Evolutionary conservation across 2,797 vertebrate genomes (phyloP).

Genomic region (Melanogrammus aeglefinus): DNA sequence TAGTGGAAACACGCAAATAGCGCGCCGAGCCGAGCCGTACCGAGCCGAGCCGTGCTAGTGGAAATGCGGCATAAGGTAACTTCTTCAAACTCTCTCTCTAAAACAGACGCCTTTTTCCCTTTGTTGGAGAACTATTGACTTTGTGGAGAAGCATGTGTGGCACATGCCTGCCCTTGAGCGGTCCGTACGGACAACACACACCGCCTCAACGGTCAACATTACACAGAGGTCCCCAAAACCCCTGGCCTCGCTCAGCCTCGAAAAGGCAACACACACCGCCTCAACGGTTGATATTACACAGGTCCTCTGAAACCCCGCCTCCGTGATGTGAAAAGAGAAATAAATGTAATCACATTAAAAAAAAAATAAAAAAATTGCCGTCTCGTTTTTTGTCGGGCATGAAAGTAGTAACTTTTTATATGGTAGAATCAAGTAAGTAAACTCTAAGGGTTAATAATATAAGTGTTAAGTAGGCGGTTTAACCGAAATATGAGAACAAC

Average conservation of each 20-base stretch:
- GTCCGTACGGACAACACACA: neutral
- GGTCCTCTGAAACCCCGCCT: neutral
- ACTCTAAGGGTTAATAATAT: neutral
- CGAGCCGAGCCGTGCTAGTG: no score
- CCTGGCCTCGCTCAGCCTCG: no score
- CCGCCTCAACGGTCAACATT: no score
- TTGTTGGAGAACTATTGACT: neutral
- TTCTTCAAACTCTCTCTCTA: neutral
- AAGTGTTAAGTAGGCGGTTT: neutral
- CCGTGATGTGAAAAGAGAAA: neutral
- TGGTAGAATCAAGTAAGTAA: neutral
- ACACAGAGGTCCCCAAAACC: no score
- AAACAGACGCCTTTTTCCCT: neutral
- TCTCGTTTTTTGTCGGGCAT: neutral
- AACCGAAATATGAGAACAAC: neutral
- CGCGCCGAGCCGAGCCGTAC: no score
- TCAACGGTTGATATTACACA: no score
- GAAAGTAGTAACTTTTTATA: neutral
- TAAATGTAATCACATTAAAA: no score
- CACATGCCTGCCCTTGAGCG: neutral
- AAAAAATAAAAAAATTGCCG: neutral
- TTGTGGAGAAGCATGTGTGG: neutral
- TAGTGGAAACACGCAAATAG: no score
- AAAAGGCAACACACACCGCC: neutral
- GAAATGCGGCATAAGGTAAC: no score